Conservation (phyloP, 2,113 vertebrate genomes). For the Ornithorhynchus anatinus region DNA sequence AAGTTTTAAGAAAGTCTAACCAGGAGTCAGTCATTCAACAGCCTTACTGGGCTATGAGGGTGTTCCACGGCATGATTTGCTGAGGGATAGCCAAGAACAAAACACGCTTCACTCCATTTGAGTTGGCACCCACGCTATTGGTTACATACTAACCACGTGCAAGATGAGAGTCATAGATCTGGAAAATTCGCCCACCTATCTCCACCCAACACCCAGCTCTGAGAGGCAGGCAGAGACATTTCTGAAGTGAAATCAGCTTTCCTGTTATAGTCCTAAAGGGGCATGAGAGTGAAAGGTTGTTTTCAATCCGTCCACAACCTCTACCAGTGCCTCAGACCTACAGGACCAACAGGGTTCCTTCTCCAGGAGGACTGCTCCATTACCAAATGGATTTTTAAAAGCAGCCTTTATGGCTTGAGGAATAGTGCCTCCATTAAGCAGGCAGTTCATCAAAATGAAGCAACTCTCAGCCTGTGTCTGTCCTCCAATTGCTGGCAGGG, state of each 20-base stretch:
- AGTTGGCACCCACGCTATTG: accelerated
- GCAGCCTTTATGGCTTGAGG: conserved; percentile 10
- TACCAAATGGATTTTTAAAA: conserved; percentile 38
- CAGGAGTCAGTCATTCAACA: no score
- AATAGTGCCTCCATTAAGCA: conserved; percentile 8
- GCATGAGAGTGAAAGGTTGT: neutral
- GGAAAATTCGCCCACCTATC: neutral
- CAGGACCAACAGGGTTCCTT: conserved; percentile 14
- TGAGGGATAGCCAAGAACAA: no score
- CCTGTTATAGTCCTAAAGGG: neutral
- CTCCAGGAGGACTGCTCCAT: conserved; percentile 15
- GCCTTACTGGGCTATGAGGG: no score
- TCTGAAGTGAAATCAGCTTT: neutral
- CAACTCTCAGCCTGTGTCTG: conserved; percentile 29
- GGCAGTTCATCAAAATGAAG: conserved; percentile 44
- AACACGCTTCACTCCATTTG: no score
- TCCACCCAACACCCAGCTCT: neutral
- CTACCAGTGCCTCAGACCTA: conserved; percentile 1
- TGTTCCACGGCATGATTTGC: no score
- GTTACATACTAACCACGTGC: neutral
- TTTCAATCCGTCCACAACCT: conserved; percentile 1
- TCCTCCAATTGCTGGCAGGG: conserved; percentile 43
- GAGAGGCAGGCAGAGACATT: neutral
- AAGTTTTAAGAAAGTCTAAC: no score
- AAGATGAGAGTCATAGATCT: neutral